Base-by-base conservation (phyloP, 2,888 invertebrate genomes). In the Dolichomitus sp. region DNA sequence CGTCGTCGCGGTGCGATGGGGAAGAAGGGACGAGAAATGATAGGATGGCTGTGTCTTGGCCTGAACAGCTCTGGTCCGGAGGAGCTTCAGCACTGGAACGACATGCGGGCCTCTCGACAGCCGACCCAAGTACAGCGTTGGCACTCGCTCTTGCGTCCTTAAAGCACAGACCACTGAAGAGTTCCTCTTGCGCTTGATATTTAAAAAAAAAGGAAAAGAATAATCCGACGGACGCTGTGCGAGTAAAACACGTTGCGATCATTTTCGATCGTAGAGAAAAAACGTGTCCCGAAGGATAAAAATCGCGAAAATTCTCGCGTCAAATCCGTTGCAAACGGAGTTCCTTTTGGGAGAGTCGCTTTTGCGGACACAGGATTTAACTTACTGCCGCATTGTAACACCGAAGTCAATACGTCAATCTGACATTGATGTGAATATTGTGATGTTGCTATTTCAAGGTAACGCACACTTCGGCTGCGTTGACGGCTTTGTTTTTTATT, bases 11-110 rank as follows among this genome's bases (percentile, higher is more conserved):
- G 98, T 93, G 97, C 97, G 86, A 99, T 99, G 94, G 97, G 98
- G 87, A 97, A 97, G 87, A 99, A 99, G 93, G 97, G 98, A 87
- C 98, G 99, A 92, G 99, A 99, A 94, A 98, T 99, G 97, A 97
- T 99, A 87, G 99, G 99, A 82, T 99, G 99, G 99, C 98, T 99
- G 94, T 97, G 98, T 83, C 94, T 99, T 79, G 99, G 99, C 6
- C 95, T 98, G 93, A 98, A 97, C 94, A 97, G 98, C 88, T 98
- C 98, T 76, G 98, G 98, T 27, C 97, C 98, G 73, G 99, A 98
- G 92, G 98, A 99, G 94, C 95, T 97, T 76, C 96, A 97, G 27
- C 99, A 99, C 93, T 99, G 99, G 99, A 96, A 97, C 93, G 98
- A 98, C 90, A 97, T 99, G 95, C 96, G 98, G 87, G 97, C 98